Base-by-base conservation (phyloP, 2,888 invertebrate species). In the Hyposoter didymator region DNA sequence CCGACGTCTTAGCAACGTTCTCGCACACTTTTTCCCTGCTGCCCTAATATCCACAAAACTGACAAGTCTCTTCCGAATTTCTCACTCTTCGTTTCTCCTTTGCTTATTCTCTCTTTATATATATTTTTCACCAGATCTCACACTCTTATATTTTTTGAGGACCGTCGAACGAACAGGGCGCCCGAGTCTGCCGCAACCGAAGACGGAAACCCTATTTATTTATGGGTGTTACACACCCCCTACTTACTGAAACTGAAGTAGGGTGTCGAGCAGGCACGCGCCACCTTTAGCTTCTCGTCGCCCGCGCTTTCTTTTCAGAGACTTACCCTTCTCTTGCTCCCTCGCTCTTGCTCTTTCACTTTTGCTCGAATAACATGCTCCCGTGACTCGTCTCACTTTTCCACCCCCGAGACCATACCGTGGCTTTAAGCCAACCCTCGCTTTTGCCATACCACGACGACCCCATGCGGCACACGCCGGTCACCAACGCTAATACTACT, bases 191-290 rank as follows among this genome's bases (percentile, higher is more conserved):
- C 82, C 89, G 89, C 89, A 90, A 90, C 90, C 90, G 89, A 92
- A 92, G 92, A 92, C 91, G 92, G 92, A 93, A 93, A 89, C 91
- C 91, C 92, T 91, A 92, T 92, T 93, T 93, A 93, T 93, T 93
- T 93, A 93, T 92, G 93, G 92, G 90, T 90, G 91, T 90, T 90
- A 91, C 91, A 87, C 84, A 90, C 91, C 91, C 82, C 73, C 69
- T 62, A 73, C 85, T 89, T 91, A 59, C 28, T 91, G 91, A 91
- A 92, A 92, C 90, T 90, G 89, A 90, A 92, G 91, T 89, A 90
- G 91, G 90, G 90, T 90, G 91, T 89, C 89, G 88, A 90, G 90
- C 69, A 75, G 87, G 88, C 93, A 92, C 92, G 91, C 93, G 93
- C 91, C 92, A 89, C 89, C 88, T 87, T 90, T 81, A 47, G 69